Evolutionary conservation across 2,888 invertebrate species (phyloP).

Genomic region (Pemphredon lugubris): DNA sequence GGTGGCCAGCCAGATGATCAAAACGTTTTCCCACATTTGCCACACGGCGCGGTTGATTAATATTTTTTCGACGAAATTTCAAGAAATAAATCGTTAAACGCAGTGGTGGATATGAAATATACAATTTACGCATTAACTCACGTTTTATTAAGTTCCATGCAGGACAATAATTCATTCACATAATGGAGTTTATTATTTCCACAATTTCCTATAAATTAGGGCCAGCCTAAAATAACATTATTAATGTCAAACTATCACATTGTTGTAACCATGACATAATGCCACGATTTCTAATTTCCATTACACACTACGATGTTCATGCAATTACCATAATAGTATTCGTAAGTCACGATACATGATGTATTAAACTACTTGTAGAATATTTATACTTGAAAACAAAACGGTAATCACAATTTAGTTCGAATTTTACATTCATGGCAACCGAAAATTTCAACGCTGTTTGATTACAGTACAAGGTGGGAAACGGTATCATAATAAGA

Average conservation of each 20-base stretch:
- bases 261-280: conserved; percentile 25
- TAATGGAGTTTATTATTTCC: conserved; percentile 43
- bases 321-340: conserved; percentile 30
- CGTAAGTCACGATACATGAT: conserved; percentile 21
- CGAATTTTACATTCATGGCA: conserved; percentile 24
- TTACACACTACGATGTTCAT: conserved; percentile 25
- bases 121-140: conserved; percentile 30
- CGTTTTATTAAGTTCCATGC: conserved; percentile 42
- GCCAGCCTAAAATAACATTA: conserved; percentile 67
- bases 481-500: conserved; percentile 12
- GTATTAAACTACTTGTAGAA: conserved; percentile 13
- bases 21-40: too few relatives aligned
- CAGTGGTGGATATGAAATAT: conserved; percentile 5
- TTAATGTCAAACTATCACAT: conserved; percentile 55
- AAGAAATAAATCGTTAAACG: too few relatives aligned
- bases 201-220: conserved; percentile 69
- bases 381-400: conserved; percentile 32
- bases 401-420: conserved; percentile 9
- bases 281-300: conserved; percentile 25
- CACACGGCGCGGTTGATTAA: too few relatives aligned
- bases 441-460: conserved; percentile 12
- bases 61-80: too few relatives aligned
- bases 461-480: conserved; percentile 21
- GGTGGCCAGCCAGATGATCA: conserved; percentile 39
- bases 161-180: conserved; percentile 33